These are phyloP conservation scores for Gorsachius goisagi DNA, from an alignment of 2,113 vertebrate genomes.

Conservation along the genomic window DNA sequence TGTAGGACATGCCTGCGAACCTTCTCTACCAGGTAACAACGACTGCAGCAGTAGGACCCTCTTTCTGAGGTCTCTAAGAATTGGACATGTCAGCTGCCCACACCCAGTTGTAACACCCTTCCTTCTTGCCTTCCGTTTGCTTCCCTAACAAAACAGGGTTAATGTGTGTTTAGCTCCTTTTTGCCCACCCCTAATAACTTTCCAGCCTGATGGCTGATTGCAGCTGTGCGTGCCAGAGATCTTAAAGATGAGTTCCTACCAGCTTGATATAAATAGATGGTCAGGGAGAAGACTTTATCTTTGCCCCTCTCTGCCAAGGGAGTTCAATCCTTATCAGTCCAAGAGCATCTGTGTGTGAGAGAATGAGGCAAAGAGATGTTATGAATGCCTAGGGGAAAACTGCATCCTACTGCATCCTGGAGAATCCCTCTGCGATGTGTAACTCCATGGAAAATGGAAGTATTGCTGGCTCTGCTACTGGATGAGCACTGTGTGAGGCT, in stretches of 20 bases:
- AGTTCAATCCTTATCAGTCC: conserved; percentile 24
- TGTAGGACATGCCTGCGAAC: background rate
- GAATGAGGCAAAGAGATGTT: background rate
- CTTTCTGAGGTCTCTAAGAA: background rate
- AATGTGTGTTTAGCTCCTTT: background rate
- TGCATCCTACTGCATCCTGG: background rate
- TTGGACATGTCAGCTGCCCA: background rate
- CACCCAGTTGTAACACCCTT: background rate
- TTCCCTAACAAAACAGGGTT: background rate
- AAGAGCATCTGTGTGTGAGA: conserved; percentile 15
- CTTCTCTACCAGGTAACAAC: background rate
- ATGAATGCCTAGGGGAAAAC: background rate
- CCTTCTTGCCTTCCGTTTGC: background rate
- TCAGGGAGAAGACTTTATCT: conserved; percentile 5
- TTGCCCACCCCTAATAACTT: background rate
- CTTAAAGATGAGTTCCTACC: background rate
- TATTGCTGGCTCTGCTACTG: background rate
- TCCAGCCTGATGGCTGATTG: no score
- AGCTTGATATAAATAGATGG: conserved; percentile 12
- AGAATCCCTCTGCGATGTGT: background rate
- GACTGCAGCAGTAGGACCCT: background rate
- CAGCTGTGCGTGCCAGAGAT: background rate
- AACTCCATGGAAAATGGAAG: background rate
- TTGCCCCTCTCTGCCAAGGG: background rate
- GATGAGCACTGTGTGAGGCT: background rate